Evolutionary conservation across 2,797 vertebrate species (phyloP), one percentile per base, ranked within the genome.

Genomic region (Acomys russatus): DNA sequence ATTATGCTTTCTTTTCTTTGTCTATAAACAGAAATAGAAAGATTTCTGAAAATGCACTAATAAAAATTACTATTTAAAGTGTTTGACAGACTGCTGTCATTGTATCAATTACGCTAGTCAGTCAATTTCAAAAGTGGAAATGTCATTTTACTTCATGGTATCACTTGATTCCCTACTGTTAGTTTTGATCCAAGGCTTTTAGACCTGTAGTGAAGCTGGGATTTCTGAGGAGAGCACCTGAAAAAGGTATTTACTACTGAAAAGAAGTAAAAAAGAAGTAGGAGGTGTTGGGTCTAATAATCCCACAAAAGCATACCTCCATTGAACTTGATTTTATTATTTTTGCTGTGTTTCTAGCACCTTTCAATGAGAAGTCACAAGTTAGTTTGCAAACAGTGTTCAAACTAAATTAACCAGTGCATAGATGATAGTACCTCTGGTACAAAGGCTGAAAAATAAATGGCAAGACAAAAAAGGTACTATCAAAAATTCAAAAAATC

Each of bases 231-330:
- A 22, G 25, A 68, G 7, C 3, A 44, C 17, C 6, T n/a, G 11
- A 56, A 30, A 15, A 11, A 66, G 4, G 0, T 2, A 4, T 71
- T 63, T 0, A 25, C 1, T 6, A 3, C 12, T 28, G 33, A 7
- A 49, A 73, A 80, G 18, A 23, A 44, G 11, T 20, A 25, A 44
- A 74, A 73, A 74, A 11, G 0, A 33, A 44, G 12, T 3, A n/a
- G 28, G 68, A 4, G 12, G 44, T 1, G 1, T 22, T 22, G 4
- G 4, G 10, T 10, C 2, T 25, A 17, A 49, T 35, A 51, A 23
- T 3, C 14, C 4, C 4, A 6, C 20, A 5, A 22, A 22, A 4
- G 15, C 44, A 10, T 4, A 20, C 0, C 0, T 5, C 8, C 4
- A 51, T 25, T 73, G 17, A 73, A 1, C 22, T 54, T 44, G 44